A percentile compares a stretch with the other conserved stretches of the same genome.
Conservation (phyloP, 2,797 vertebrate species). For the Sorex maritimensis region DNA sequence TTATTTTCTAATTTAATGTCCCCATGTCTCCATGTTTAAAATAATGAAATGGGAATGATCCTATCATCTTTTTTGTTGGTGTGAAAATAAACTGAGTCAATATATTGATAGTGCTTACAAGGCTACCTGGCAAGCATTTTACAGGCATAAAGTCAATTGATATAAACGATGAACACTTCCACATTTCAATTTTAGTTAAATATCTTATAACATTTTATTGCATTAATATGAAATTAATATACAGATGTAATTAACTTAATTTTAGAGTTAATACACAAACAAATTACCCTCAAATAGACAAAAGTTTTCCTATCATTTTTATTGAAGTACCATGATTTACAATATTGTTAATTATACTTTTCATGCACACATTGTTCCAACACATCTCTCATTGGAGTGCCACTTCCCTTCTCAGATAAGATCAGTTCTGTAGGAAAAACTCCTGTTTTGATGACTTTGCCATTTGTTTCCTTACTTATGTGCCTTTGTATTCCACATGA, state of each 20-base stretch:
- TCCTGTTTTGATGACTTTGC: no score
- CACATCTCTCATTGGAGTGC: no score
- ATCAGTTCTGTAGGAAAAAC: no score
- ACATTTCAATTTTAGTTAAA: slow-evolving; percentile 34
- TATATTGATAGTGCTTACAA: neutral
- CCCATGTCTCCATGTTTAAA: neutral
- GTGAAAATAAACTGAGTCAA: slow-evolving; percentile 23
- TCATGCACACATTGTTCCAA: no score
- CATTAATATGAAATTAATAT: neutral
- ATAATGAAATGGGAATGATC: neutral
- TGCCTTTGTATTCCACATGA: no score
- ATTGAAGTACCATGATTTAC: no score
- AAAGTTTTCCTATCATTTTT: no score
- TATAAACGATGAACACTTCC: neutral
- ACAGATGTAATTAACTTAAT: neutral
- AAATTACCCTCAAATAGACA: slow-evolving; percentile 21
- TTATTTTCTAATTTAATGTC: slow-evolving; percentile 8
- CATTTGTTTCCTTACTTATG: no score
- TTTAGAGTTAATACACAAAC: neutral
- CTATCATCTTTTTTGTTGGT: neutral
- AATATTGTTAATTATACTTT: no score
- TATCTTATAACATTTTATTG: slow-evolving; percentile 22
- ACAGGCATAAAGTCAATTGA: neutral
- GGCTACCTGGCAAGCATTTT: neutral
- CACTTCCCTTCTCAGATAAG: no score